Percentiles rank a stretch among this genome's conserved stretches.
phyloP scores from a whole-genome alignment of 2,113 vertebrate genomes.

The Cygnus buccinator region DNA sequence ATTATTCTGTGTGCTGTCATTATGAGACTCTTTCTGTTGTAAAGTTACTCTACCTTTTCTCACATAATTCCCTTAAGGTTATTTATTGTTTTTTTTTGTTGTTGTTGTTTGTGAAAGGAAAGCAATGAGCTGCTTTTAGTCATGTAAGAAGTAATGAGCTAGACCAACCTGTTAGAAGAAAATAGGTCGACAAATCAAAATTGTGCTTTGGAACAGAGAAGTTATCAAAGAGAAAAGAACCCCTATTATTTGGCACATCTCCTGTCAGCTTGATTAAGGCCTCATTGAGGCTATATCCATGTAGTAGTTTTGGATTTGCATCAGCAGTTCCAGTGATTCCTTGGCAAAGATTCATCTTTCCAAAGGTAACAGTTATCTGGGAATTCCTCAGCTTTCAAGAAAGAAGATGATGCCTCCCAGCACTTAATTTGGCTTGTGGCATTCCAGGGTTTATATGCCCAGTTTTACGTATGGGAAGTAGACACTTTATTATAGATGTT shows the following conservation, averaged over 20 bases:
- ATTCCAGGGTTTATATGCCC: neutral
- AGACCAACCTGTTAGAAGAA: constrained; percentile 20
- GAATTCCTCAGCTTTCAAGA: neutral
- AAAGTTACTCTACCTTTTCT: constrained; percentile 1
- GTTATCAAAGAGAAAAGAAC: neutral
- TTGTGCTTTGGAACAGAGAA: neutral
- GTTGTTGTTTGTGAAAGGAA: neutral
- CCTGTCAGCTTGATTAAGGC: neutral
- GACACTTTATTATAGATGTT: neutral
- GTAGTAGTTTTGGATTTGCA: neutral
- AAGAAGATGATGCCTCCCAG: neutral
- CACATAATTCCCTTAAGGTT: neutral
- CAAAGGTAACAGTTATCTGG: neutral
- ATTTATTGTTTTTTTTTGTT: neutral
- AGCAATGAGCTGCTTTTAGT: constrained; percentile 13
- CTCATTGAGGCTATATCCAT: neutral
- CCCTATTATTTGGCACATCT: neutral
- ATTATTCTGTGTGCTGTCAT: neutral
- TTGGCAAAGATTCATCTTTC: neutral
- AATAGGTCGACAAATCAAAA: constrained; percentile 2
- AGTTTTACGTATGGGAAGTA: neutral
- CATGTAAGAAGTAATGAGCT: constrained; percentile 1
- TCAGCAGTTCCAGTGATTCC: neutral
- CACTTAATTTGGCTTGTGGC: neutral
- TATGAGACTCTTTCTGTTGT: constrained; percentile 1